phyloP scores from a whole-genome alignment of 2,113 vertebrate genomes.

The Ageneiosus marmoratus region DNA sequence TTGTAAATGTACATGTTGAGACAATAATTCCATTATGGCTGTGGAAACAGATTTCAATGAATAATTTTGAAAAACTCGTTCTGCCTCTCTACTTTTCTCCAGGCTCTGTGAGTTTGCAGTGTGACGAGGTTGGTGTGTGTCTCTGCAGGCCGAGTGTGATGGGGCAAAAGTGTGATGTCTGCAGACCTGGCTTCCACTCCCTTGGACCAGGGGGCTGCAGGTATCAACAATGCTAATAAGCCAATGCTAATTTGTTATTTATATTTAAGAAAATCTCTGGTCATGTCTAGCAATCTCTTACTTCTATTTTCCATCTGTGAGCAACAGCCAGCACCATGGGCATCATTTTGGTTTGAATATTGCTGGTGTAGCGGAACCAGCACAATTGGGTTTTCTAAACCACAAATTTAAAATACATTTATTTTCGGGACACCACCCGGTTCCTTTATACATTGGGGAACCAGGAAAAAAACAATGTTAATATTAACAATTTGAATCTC shows the following conservation, averaged over 20 bases:
- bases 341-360: too few relatives aligned
- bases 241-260: background rate
- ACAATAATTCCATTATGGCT: background rate
- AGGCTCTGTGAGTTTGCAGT: conserved; percentile 85
- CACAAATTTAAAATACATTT: too few relatives aligned
- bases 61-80: background rate
- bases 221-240: conserved; percentile 60
- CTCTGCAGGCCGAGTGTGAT: conserved; percentile 79
- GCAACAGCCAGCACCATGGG: too few relatives aligned
- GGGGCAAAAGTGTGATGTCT: conserved; percentile 87
- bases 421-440: too few relatives aligned
- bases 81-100: conserved; percentile 25
- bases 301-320: too few relatives aligned
- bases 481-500: too few relatives aligned
- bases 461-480: too few relatives aligned
- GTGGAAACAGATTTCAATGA: background rate
- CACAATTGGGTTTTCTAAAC: too few relatives aligned
- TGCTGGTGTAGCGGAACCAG: too few relatives aligned
- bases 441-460: too few relatives aligned
- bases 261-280: background rate
- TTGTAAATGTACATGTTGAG: conserved; percentile 11
- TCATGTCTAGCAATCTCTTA: background rate
- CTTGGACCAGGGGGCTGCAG: conserved; percentile 89
- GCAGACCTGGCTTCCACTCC: conserved; percentile 84
- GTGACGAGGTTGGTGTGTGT: conserved; percentile 77